Evolutionary conservation across 2,888 invertebrate species (phyloP).

Genomic region (Suillia variegata): DNA sequence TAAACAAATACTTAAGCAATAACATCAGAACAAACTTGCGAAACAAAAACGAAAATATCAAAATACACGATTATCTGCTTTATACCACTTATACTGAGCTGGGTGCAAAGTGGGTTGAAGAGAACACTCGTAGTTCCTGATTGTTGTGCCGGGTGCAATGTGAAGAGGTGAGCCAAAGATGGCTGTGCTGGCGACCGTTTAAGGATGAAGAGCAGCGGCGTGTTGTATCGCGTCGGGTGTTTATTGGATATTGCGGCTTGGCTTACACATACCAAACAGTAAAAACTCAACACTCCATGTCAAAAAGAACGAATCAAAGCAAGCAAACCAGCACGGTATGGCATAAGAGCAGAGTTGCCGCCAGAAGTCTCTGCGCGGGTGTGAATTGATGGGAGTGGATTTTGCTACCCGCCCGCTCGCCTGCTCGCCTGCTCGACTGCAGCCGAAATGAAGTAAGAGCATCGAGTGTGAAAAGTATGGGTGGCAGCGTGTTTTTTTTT

Average conservation of each 20-base stretch:
- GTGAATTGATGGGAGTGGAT: slow-evolving; percentile 12
- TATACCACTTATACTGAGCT: slow-evolving; percentile 3
- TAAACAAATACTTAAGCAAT: too few relatives aligned
- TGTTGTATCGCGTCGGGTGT: too few relatives aligned
- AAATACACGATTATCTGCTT: slow-evolving; percentile 33
- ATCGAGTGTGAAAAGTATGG: slow-evolving; percentile 3
- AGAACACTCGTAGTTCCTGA: not conserved
- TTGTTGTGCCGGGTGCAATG: not conserved
- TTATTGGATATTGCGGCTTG: slow-evolving; percentile 60
- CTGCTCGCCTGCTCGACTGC: too few relatives aligned
- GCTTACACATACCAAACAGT: slow-evolving; percentile 49
- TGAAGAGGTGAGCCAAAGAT: slow-evolving; percentile 15
- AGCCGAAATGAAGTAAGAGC: slow-evolving; percentile 1
- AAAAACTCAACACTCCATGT: slow-evolving; percentile 46
- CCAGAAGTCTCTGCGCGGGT: slow-evolving; percentile 44
- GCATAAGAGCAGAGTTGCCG: slow-evolving; percentile 54
- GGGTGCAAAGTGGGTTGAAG: not conserved
- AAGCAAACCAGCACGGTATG: slow-evolving; percentile 53
- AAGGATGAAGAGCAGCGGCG: too few relatives aligned
- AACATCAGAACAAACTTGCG: too few relatives aligned
- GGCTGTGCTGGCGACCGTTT: too few relatives aligned
- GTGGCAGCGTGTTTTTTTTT: not conserved
- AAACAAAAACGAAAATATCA: too few relatives aligned
- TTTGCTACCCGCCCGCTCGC: too few relatives aligned
- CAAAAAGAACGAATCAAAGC: slow-evolving; percentile 59